phyloP scores from a whole-genome alignment of 1,140 invertebrate genomes.

The Kradibia gibbosae region DNA sequence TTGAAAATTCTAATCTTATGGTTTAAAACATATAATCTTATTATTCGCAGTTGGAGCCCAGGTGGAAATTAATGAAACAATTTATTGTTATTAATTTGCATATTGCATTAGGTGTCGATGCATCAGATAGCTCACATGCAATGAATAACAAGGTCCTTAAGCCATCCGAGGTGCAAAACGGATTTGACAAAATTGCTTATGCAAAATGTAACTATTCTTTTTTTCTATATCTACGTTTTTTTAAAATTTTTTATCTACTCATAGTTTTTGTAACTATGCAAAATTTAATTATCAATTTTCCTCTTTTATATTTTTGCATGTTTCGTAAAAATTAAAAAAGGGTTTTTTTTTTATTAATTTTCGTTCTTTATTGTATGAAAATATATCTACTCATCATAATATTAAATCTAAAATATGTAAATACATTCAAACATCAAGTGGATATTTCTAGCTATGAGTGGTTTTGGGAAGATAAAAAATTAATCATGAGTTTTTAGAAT shows the following conservation, averaged over 20 bases:
- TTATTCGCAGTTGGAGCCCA: constrained; percentile 58
- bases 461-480: too few species aligned
- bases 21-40: constrained; percentile 1
- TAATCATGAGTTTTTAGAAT: too few species aligned
- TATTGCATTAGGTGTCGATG: constrained; percentile 59
- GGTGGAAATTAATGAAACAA: constrained; percentile 58
- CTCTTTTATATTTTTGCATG: too few species aligned
- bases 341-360: too few species aligned
- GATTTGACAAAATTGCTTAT: constrained; percentile 82
- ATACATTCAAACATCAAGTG: too few species aligned
- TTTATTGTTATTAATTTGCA: constrained; percentile 72
- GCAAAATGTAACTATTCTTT: constrained; percentile 77
- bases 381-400: too few species aligned
- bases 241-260: constrained; percentile 54
- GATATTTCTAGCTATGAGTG: too few species aligned
- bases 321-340: too few species aligned
- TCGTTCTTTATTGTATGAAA: too few species aligned
- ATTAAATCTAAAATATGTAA: too few species aligned
- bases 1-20: not conserved
- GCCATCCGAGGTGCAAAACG: constrained; percentile 70
- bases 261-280: not conserved
- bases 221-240: too few species aligned
- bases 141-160: constrained; percentile 61
- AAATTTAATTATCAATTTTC: too few species aligned
- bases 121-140: constrained; percentile 51